phyloP scores from a whole-genome alignment of 2,888 invertebrate genomes.

The Cephus rjabovi region DNA sequence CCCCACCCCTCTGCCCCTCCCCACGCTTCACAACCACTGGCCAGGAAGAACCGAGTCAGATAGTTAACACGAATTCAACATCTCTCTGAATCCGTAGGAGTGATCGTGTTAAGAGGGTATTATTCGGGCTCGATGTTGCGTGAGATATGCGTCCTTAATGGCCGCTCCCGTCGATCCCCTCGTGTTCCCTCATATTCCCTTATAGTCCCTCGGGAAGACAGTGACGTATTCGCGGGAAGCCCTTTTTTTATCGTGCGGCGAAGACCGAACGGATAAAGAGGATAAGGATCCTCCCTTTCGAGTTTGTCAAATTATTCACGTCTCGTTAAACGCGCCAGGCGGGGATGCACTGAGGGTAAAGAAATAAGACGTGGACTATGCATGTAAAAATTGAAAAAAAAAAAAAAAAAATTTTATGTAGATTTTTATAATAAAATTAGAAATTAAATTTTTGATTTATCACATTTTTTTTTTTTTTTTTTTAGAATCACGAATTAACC shows the following conservation, averaged over 20 bases:
- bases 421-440: too few relatives aligned
- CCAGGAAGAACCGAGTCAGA: slow-evolving; percentile 16
- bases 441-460: too few relatives aligned
- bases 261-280: neutral
- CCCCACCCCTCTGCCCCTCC: neutral
- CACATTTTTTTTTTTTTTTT: too few relatives aligned
- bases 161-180: slow-evolving; percentile 3
- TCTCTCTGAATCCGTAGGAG: slow-evolving; percentile 6
- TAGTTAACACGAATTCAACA: slow-evolving; percentile 12
- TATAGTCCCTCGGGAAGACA: slow-evolving; percentile 9
- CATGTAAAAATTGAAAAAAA: neutral
- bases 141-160: slow-evolving; percentile 35
- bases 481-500: too few relatives aligned
- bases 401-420: too few relatives aligned
- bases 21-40: neutral
- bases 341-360: slow-evolving; percentile 14
- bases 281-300: neutral
- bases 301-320: neutral
- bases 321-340: neutral
- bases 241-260: neutral
- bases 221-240: neutral
- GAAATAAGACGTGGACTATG: neutral
- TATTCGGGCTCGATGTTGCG: slow-evolving; percentile 45
- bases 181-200: neutral
- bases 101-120: slow-evolving; percentile 39